Conservation (phyloP, 2,797 vertebrate genomes). For the Brachyalestes nurse region DNA sequence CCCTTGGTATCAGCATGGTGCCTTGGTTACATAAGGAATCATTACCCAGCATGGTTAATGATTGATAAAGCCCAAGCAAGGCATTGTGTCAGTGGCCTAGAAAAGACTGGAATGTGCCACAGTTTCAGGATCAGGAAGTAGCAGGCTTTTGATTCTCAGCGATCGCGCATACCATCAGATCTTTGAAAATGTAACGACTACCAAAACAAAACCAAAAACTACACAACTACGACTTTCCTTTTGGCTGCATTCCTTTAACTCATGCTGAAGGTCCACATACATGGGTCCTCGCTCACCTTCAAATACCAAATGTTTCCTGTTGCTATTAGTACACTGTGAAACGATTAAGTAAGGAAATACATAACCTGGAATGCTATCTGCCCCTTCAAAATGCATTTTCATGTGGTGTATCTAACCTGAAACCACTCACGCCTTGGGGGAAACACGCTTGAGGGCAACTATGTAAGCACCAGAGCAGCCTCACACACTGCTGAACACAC, state of each 20-base stretch:
- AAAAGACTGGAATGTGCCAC: constrained; percentile 58
- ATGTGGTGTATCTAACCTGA: background rate
- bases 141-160: constrained; percentile 20
- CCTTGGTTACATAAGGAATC: constrained; percentile 76
- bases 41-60: constrained; percentile 77
- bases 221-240: background rate
- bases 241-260: constrained; percentile 3
- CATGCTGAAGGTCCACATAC: background rate
- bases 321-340: background rate
- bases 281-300: too few species aligned
- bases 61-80: constrained; percentile 69
- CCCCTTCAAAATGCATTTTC: background rate
- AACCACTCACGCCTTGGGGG: constrained; percentile 12
- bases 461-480: constrained; percentile 40
- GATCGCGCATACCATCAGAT: constrained; percentile 13
- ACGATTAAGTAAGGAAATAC: background rate
- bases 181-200: background rate
- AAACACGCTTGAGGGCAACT: constrained; percentile 28
- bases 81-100: constrained; percentile 51
- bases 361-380: background rate
- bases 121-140: constrained; percentile 58
- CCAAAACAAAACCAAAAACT: constrained; percentile 14
- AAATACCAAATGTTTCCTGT: background rate
- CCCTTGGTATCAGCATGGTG: constrained; percentile 11
- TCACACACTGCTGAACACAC: constrained; percentile 52